Evolutionary conservation across 2,113 vertebrate species (phyloP).

Genomic region (Panthera uncia): DNA sequence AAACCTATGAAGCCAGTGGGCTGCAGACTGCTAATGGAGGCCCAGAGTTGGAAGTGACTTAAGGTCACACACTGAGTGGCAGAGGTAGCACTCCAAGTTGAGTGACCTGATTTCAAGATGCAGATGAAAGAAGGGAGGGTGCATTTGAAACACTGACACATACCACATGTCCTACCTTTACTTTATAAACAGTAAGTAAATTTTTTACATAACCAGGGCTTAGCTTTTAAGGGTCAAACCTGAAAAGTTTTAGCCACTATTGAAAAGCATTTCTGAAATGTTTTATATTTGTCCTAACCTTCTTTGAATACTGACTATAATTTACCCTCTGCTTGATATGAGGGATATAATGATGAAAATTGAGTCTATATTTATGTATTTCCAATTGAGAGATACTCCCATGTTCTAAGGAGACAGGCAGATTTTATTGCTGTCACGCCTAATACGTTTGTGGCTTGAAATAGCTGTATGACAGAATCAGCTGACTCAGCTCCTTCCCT

Average conservation of each 20-base stretch:
- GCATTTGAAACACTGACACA: not conserved
- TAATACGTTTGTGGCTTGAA: not conserved
- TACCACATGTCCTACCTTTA: not conserved
- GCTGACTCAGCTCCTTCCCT: conserved; percentile 18
- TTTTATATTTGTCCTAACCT: not conserved
- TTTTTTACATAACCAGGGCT: not conserved
- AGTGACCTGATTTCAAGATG: conserved; percentile 60
- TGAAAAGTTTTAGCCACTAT: not conserved
- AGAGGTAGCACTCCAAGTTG: conserved; percentile 24
- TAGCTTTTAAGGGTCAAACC: not conserved
- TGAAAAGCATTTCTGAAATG: conserved; percentile 39
- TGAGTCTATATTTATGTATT: not conserved
- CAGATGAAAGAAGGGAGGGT: conserved; percentile 27
- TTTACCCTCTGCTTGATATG: conserved; percentile 14
- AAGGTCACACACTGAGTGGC: not conserved
- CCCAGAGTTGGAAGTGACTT: not conserved
- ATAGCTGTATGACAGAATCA: not conserved
- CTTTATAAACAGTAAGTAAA: conserved; percentile 39
- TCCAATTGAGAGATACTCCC: not conserved
- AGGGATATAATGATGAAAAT: not conserved
- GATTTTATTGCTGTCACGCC: not conserved
- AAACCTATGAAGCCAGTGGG: not conserved
- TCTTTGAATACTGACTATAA: not conserved
- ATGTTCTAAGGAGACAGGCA: not conserved
- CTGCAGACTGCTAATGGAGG: not conserved